These are phyloP conservation scores for Tetraneura akinire DNA, from an alignment of 1,140 invertebrate genomes.

Conservation along the genomic window DNA sequence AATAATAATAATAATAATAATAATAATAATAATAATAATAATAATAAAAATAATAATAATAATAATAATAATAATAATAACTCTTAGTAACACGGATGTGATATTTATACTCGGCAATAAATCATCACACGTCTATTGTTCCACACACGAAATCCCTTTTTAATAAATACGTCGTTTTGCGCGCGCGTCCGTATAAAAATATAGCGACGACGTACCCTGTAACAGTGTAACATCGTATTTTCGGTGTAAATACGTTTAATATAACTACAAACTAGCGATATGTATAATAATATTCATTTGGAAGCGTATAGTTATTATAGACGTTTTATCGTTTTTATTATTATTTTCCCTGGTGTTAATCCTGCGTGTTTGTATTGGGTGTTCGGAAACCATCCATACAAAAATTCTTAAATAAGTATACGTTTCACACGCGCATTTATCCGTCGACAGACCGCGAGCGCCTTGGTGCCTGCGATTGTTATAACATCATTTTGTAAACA, in stretches of 20 bases:
- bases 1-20: too few relatives aligned
- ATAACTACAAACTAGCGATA: too few relatives aligned
- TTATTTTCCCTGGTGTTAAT: background rate
- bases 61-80: background rate
- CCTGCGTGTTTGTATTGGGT: conserved; percentile 4
- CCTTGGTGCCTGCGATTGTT: too few relatives aligned
- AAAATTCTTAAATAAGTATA: background rate
- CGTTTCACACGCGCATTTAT: too few relatives aligned
- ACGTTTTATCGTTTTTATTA: background rate
- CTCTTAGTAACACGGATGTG: too few relatives aligned
- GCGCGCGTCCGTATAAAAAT: background rate
- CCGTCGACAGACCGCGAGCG: too few relatives aligned
- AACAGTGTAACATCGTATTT: background rate
- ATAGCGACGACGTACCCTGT: too few relatives aligned
- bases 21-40: too few relatives aligned
- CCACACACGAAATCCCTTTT: background rate
- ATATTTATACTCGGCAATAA: conserved; percentile 24
- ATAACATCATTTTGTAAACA: too few relatives aligned
- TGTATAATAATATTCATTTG: too few relatives aligned
- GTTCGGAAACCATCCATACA: background rate
- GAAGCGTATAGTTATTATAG: too few relatives aligned
- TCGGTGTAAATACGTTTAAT: too few relatives aligned
- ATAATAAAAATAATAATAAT: background rate
- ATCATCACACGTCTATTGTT: conserved; percentile 34
- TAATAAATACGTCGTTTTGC: conserved; percentile 9